These are phyloP conservation scores for Zosterops hypoxanthus DNA, from an alignment of 2,113 vertebrate genomes.

Conservation along the genomic window DNA sequence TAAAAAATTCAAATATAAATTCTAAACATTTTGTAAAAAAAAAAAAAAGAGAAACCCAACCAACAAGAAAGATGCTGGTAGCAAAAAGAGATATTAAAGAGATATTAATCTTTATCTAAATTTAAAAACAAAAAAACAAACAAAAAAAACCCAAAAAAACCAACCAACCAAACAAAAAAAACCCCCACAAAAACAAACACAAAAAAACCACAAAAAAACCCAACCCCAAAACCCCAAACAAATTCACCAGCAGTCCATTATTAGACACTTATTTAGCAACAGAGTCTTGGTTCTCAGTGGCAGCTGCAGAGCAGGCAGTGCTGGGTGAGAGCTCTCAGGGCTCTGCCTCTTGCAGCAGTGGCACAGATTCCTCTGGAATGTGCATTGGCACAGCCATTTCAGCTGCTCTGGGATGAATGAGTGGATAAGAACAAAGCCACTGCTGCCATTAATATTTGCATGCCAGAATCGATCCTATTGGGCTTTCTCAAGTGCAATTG, in stretches of 20 bases:
- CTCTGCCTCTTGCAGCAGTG: not conserved
- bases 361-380: not conserved
- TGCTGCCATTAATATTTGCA: not conserved
- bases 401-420: not conserved
- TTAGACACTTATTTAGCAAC: not conserved
- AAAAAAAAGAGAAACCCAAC: accelerated
- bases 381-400: not conserved
- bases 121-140: too few species aligned
- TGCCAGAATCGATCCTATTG: not conserved
- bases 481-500: not conserved
- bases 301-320: not conserved
- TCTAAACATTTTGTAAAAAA: not conserved
- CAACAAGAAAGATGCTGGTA: too few species aligned
- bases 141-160: too few species aligned
- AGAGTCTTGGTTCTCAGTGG: not conserved
- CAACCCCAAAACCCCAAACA: too few species aligned
- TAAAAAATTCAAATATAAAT: not conserved
- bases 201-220: too few species aligned
- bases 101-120: not conserved
- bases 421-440: not conserved
- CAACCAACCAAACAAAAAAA: too few species aligned
- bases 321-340: not conserved
- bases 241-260: not conserved
- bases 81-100: not conserved
- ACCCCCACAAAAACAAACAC: too few species aligned